Base-by-base conservation (phyloP, 1,140 invertebrate genomes). In the Apolygus lucorum region DNA sequence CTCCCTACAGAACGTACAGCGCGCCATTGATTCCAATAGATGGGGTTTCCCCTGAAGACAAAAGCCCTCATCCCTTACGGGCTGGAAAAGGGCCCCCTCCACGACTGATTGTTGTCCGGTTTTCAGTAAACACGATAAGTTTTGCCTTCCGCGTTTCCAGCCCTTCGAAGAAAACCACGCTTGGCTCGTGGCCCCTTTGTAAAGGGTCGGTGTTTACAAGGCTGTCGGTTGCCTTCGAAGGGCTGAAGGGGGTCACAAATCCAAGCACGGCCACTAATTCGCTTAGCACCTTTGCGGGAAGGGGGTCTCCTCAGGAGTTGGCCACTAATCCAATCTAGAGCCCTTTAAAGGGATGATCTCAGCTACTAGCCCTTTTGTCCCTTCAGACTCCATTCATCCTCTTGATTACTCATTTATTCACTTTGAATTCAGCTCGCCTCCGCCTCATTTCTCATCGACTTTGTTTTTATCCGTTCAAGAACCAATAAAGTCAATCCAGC, bases 291-390 rank as follows among this genome's bases (percentile, higher is more conserved):
- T 59, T 59, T 21, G 54, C 2, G 22, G 11, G 11, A 11, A 59
- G 54, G 22, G 54, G 54, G 11, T 22, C 11, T 22, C 54, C 54
- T 59, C 54, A 13, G 54, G 22, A 22, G 11, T 59, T 59, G 22
- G 54, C 22, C 54, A 22, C 54, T 59, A 59, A 59, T 59, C 54
- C 54, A 59, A 59, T 59, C 54, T 17, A 59, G 22, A 24, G 54
- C 54, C 54, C 54, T 59, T 59, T 59, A 59, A n/a, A n/a, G 54
- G 22, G 54, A 59, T 59, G 54, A 59, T 59, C 54, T 59, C 54
- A 24, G 54, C 54, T 59, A 14, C 4, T 24, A 11, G 8, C 8
- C 34, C 34, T 49, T 11, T 59, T 59, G 8, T 24, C 22, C 54
- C 22, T 59, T 22, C 8, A 59, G 11, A 4, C 4, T 21, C 54